Conservation (phyloP, 2,888 invertebrate genomes). For the Nomada fabriciana region DNA sequence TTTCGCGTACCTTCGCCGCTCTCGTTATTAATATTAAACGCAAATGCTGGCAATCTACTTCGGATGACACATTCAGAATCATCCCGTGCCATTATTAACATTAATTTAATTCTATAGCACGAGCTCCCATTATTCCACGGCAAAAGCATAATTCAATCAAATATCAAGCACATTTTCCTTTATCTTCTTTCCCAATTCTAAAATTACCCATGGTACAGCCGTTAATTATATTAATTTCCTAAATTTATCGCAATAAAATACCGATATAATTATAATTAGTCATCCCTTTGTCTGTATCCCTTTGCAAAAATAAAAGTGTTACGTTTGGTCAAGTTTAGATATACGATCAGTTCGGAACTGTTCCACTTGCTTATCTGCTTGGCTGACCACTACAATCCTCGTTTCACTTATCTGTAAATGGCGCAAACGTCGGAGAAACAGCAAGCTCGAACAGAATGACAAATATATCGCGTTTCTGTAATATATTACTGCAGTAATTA, state of each 20-base stretch:
- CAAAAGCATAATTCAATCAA: conserved; percentile 16
- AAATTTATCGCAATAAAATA: conserved; percentile 3
- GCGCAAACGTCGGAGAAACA: conserved; percentile 24
- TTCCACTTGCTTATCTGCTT: conserved; percentile 67
- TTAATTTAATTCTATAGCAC: conserved; percentile 37
- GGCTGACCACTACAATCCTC: conserved; percentile 62
- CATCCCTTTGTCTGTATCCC: conserved; percentile 9
- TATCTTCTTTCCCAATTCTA: neutral
- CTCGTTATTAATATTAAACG: conserved; percentile 52
- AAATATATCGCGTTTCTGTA: neutral
- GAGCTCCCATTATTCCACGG: neutral
- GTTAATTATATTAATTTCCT: neutral
- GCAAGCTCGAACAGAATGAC: conserved; percentile 18
- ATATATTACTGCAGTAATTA: no score
- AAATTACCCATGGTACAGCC: neutral
- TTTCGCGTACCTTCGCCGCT: conserved; percentile 26
- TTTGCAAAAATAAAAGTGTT: conserved; percentile 34
- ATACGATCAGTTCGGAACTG: conserved; percentile 40
- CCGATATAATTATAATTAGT: conserved; percentile 25
- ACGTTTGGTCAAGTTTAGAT: conserved; percentile 45
- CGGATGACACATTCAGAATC: conserved; percentile 14
- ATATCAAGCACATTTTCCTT: neutral
- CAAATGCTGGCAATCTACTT: conserved; percentile 18
- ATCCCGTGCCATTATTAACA: conserved; percentile 31
- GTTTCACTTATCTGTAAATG: conserved; percentile 67